Percentiles rank a stretch among this genome's conserved stretches.
These are phyloP conservation scores for Drosophila melanogaster DNA, from an alignment of 1,140 invertebrate species.

Conservation along the genomic window Release_6_plus_ISO1_MT NT_037436.4:16153501-16154000, in stretches of 20 bases:
- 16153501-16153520: conserved; percentile 51
- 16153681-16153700: conserved; percentile 2
- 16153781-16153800: conserved; percentile 49
- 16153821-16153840: conserved; percentile 16
- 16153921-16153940: neutral
- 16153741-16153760: conserved; percentile 59
- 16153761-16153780: conserved; percentile 44
- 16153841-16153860: conserved; percentile 48
- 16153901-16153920: conserved; percentile 1
- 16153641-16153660: neutral
- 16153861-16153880: conserved; percentile 18
- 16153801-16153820: conserved; percentile 43
- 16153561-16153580: conserved; percentile 64
- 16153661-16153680: neutral
- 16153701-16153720: conserved; percentile 2
- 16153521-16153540: conserved; percentile 36
- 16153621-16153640: conserved; percentile 29
- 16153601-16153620: conserved; percentile 43
- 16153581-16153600: conserved; percentile 62
- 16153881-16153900: conserved; percentile 32
- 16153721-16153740: conserved; percentile 40
- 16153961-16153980: too few relatives aligned
- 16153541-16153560: conserved; percentile 16
- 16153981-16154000: conserved; percentile 1
- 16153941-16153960: too few relatives aligned